These are phyloP conservation scores for Chymomyza amoena DNA, from an alignment of 2,888 invertebrate genomes.

Conservation along the genomic window DNA sequence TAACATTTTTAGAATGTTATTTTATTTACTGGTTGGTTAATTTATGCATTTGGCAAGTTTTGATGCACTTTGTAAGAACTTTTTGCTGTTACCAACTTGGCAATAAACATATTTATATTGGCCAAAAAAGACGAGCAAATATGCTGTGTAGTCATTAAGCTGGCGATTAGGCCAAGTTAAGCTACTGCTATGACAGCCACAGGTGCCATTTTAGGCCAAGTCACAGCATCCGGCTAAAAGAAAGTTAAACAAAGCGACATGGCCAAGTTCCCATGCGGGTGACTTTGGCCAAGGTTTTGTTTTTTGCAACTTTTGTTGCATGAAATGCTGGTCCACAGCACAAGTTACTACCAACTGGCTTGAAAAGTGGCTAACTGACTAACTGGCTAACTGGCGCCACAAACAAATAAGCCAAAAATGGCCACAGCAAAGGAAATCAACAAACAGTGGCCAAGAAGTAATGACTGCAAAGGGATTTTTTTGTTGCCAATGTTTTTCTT, in stretches of 20 bases:
- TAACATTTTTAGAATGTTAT: neutral
- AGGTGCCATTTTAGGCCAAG: slow-evolving; percentile 12
- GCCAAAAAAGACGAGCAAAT: neutral
- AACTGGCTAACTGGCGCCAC: neutral
- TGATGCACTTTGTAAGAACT: too few relatives aligned
- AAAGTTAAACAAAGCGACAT: slow-evolving; percentile 6
- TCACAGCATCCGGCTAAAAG: slow-evolving; percentile 5
- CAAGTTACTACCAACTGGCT: neutral
- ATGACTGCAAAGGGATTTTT: neutral
- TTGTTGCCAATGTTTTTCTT: neutral
- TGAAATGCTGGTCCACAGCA: neutral
- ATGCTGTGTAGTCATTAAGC: slow-evolving; percentile 5
- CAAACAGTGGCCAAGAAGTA: neutral
- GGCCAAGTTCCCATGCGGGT: slow-evolving; percentile 6
- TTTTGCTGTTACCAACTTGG: neutral
- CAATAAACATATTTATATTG: neutral
- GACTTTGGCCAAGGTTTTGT: neutral
- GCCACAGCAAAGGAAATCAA: neutral
- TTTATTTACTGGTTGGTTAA: neutral
- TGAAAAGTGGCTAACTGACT: neutral
- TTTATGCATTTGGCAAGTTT: neutral
- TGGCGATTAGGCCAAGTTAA: slow-evolving; percentile 8
- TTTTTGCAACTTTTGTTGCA: slow-evolving; percentile 1
- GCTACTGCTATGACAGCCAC: slow-evolving; percentile 3
- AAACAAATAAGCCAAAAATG: neutral